Conservation (phyloP, 2,888 invertebrate genomes). For the Zaprionus obscuricornis region DNA sequence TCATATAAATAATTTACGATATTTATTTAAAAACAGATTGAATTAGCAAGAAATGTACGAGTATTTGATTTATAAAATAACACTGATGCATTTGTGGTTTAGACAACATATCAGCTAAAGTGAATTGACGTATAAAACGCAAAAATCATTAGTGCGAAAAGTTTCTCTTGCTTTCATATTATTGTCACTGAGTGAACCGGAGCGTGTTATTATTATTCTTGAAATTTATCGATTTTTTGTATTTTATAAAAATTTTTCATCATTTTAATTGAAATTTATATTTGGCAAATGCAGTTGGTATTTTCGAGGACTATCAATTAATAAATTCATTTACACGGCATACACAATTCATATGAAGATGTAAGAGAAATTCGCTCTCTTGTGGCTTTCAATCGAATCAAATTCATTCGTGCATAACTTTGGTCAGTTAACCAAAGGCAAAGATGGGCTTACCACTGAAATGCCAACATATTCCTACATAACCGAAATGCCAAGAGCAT, state of each 20-base stretch:
- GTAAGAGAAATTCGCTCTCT: not conserved
- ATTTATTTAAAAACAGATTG: not conserved
- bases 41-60: not conserved
- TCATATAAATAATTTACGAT: not conserved
- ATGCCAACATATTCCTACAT: constrained; percentile 42
- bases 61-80: not conserved
- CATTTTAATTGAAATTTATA: constrained; percentile 28
- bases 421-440: constrained; percentile 27
- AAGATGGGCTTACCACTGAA: constrained; percentile 35
- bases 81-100: too few species aligned
- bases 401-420: constrained; percentile 38
- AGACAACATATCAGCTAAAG: not conserved
- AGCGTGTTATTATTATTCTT: not conserved
- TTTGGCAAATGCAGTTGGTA: constrained; percentile 5
- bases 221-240: not conserved
- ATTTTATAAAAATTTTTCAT: not conserved
- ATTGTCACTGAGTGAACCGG: constrained; percentile 11
- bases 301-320: constrained; percentile 30
- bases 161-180: constrained; percentile 21
- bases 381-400: constrained; percentile 41
- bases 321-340: constrained; percentile 30
- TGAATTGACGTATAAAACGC: not conserved
- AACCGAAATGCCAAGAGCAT: constrained; percentile 33
- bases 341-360: not conserved
- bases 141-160: constrained; percentile 20